These are phyloP conservation scores for Pungitius pungitius DNA, from an alignment of 2,113 vertebrate species.

Conservation along the genomic window DNA sequence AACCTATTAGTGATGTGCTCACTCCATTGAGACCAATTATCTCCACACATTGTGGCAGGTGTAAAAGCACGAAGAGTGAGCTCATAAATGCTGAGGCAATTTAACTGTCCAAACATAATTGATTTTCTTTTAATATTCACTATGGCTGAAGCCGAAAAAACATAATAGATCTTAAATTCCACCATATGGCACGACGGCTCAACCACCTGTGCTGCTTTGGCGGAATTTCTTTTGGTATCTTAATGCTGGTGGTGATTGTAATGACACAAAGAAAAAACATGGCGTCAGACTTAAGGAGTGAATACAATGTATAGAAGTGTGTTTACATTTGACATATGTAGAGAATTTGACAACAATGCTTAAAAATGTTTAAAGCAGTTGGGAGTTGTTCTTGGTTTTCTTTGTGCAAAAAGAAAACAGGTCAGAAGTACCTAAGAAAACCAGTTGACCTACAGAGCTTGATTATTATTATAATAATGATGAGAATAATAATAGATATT, in stretches of 20 bases:
- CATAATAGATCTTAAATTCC: slow-evolving; percentile 21
- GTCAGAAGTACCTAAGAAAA: neutral
- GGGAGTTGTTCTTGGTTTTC: neutral
- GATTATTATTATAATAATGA: neutral
- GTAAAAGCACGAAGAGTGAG: slow-evolving; percentile 41
- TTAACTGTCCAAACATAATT: slow-evolving; percentile 42
- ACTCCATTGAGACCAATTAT: slow-evolving; percentile 40
- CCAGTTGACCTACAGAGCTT: neutral
- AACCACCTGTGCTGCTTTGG: slow-evolving; percentile 37
- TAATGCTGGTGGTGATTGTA: slow-evolving; percentile 6
- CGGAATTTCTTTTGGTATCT: slow-evolving; percentile 9
- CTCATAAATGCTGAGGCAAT: slow-evolving; percentile 26
- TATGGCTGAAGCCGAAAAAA: slow-evolving; percentile 12
- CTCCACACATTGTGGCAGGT: slow-evolving; percentile 21
- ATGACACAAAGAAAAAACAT: slow-evolving; percentile 19
- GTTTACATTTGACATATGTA: slow-evolving; percentile 18
- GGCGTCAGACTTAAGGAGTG: neutral
- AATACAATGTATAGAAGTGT: slow-evolving; percentile 32
- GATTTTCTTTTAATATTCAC: slow-evolving; percentile 45
- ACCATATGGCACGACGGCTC: slow-evolving; percentile 38
- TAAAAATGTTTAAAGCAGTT: slow-evolving; percentile 40
- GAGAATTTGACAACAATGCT: slow-evolving; percentile 34
- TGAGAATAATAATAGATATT: too few species aligned
- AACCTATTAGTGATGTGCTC: slow-evolving; percentile 13
- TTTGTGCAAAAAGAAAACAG: neutral